Percentiles rank a stretch among this genome's conserved stretches.
phyloP scores from a whole-genome alignment of 2,113 vertebrate genomes.

The Pogonocichla stellata region DNA sequence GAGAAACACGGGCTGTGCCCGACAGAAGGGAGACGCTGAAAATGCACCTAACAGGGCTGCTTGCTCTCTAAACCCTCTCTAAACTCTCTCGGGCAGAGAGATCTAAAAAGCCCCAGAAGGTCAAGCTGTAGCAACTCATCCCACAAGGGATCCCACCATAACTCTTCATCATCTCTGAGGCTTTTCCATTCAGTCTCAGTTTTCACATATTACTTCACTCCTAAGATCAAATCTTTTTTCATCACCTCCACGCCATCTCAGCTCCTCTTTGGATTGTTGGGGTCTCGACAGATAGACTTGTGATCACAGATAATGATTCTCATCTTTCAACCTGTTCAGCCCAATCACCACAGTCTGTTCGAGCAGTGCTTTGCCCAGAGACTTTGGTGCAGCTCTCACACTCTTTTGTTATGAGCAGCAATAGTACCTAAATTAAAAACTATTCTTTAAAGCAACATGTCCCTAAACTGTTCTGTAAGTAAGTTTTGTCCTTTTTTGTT shows the following conservation, averaged over 20 bases:
- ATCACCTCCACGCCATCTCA: not conserved
- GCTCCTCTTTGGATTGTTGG: not conserved
- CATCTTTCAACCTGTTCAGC: not conserved
- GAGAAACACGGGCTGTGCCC: accelerated
- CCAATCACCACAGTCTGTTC: not conserved
- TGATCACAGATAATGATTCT: not conserved
- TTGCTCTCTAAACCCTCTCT: not conserved
- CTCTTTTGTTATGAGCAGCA: not conserved
- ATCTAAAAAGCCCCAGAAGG: not conserved
- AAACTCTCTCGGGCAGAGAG: not conserved
- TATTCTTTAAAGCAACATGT: not conserved
- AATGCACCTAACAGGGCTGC: accelerated
- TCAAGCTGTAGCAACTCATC: not conserved
- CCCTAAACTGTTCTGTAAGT: not conserved
- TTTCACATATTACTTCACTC: not conserved
- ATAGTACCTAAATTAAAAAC: not conserved
- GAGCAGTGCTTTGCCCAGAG: not conserved
- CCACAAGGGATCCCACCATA: not conserved
- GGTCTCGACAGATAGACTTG: not conserved
- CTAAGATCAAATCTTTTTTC: not conserved
- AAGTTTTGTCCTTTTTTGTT: not conserved
- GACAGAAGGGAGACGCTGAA: accelerated
- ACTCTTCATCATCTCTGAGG: not conserved
- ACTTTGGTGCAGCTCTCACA: not conserved
- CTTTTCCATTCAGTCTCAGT: not conserved